These are phyloP conservation scores for Drosophila differens DNA, from an alignment of 2,888 invertebrate genomes.

Conservation along the genomic window DNA sequence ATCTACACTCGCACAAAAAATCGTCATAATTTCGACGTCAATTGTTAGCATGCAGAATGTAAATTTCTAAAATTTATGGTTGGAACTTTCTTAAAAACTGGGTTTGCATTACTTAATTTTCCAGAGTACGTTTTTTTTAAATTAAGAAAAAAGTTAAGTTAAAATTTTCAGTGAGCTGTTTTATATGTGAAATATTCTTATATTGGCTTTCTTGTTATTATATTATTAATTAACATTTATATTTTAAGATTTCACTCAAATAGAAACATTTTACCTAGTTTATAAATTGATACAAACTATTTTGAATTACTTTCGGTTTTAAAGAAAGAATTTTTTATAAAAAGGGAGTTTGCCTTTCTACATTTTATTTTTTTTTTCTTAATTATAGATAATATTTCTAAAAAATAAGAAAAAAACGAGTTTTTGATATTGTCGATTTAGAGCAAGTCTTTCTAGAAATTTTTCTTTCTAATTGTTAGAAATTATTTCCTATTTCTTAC, in stretches of 20 bases:
- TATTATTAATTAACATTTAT: neutral
- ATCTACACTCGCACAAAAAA: neutral
- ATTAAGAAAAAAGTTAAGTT: neutral
- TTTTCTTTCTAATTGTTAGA: neutral
- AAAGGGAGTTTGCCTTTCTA: no score
- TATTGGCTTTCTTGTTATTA: neutral
- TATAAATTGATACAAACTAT: neutral
- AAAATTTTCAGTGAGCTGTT: neutral
- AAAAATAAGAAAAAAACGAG: no score
- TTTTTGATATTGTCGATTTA: neutral
- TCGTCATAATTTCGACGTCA: neutral
- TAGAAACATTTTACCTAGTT: neutral
- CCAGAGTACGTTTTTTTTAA: neutral
- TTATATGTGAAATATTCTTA: neutral
- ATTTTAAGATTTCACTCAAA: neutral
- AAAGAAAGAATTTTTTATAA: no score
- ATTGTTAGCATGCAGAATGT: neutral
- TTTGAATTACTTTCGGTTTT: no score
- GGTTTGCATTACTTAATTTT: neutral
- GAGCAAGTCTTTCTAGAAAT: neutral
- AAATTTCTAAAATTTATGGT: neutral
- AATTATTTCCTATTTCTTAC: neutral
- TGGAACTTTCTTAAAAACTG: neutral
- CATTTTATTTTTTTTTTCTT: no score
- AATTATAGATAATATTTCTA: no score